Percentiles rank a stretch among this genome's conserved stretches.
Evolutionary conservation across 2,113 vertebrate genomes (phyloP).

Genomic region (Atrichornis clamosus): DNA sequence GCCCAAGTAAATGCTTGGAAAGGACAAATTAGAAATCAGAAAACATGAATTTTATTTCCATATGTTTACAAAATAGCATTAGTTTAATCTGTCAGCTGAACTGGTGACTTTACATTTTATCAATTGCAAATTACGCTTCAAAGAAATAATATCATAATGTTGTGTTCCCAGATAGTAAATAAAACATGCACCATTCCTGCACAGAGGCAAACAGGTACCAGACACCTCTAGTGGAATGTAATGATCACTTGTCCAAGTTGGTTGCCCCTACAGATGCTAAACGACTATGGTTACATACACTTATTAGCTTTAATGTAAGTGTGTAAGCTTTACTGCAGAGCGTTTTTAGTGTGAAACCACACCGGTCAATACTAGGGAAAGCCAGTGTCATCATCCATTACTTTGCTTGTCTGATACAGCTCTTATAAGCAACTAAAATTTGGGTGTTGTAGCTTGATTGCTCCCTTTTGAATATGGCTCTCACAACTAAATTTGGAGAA

Average conservation of each 20-base stretch:
- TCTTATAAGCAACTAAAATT: background rate
- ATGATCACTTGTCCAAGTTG: background rate
- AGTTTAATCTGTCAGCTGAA: slow-evolving; percentile 10
- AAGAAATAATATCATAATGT: background rate
- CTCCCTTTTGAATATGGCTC: background rate
- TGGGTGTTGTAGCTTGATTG: background rate
- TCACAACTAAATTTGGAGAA: background rate
- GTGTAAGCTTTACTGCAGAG: background rate
- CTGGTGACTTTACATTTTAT: background rate
- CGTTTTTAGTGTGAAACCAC: background rate
- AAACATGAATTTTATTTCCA: background rate
- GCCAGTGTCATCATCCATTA: background rate
- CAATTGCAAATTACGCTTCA: background rate
- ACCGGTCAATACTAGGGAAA: background rate
- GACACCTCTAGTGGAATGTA: background rate
- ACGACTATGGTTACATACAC: background rate
- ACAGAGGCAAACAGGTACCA: background rate
- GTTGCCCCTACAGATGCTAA: background rate
- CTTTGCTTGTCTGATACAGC: background rate
- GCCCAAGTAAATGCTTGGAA: background rate
- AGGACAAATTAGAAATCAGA: background rate
- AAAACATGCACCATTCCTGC: background rate
- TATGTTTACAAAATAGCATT: slow-evolving; percentile 3
- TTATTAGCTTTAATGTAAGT: background rate
- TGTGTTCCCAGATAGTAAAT: background rate